Base-by-base conservation (phyloP, 2,888 invertebrate species). In the Drosophila limbata region DNA sequence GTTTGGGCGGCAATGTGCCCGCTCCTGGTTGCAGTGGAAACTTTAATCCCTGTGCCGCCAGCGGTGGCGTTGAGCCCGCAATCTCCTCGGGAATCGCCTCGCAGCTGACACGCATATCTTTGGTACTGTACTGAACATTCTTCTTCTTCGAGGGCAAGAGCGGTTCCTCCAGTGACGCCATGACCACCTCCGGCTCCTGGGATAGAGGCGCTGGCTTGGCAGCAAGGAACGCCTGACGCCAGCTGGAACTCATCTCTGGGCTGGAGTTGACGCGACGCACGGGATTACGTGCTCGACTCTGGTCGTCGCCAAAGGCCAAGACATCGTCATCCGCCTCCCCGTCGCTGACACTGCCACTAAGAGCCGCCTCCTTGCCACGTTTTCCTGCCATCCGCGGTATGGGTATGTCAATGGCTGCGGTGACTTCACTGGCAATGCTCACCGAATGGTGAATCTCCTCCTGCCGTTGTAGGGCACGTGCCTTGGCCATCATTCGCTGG, bases 1-100 rank as follows among this genome's bases (percentile, higher is more conserved):
- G 93, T 53, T 93, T 93, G 3, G 91, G 91, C 2, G 92, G 92
- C 50, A 92, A 70, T 1, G 59, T 62, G 19, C 69, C 73, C 0
- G 64, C 33, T 10, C 61, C 73, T 1, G 77, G 67, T 5, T 88
- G 81, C 69, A 92, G 89, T 47, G 94, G 67, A 25, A 33, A 51
- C 2, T 76, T 62, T n/a, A 59, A 8, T 9, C 33, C 93, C 45
- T 92, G 93, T 9, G 95, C 21, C 1, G 93, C 93, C 37, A 92
- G 93, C 6, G 95, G 96, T 31, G 96, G 96, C 21, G 96, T 96
- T 92, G 96, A 94, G 8, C 95, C 95, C 28, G 94, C 95, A 90
- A 96, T 96, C 94, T 97, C 97, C 93, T 97, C 97, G 10, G 97
- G 97, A 89, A 97, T 97, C 63, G 97, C 97, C 93, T 97, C 97